These are phyloP conservation scores for Drepana arcuata DNA, from an alignment of 1,140 invertebrate species.

Conservation along the genomic window DNA sequence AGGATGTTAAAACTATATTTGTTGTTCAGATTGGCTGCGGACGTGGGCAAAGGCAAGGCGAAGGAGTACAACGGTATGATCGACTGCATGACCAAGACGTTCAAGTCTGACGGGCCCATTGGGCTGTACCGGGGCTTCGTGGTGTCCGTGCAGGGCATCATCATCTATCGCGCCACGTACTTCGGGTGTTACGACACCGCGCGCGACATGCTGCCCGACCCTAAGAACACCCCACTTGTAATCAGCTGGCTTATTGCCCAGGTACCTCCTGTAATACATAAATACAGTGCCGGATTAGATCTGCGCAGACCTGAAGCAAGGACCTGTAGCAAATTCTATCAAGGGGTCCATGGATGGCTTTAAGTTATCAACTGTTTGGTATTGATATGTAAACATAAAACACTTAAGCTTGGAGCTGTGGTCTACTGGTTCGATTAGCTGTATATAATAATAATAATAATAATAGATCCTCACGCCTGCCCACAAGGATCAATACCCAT, in stretches of 20 bases:
- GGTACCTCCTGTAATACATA: too few species aligned
- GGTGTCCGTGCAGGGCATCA: constrained; percentile 88
- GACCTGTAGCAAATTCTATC: too few species aligned
- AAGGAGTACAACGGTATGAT: constrained; percentile 89
- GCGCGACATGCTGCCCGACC: constrained; percentile 89
- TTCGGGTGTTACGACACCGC: constrained; percentile 95
- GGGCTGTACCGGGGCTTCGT: constrained; percentile 93
- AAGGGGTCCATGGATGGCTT: too few species aligned
- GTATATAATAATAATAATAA: too few species aligned
- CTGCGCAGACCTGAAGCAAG: too few species aligned
- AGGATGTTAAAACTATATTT: constrained; percentile 2
- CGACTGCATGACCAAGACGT: constrained; percentile 88
- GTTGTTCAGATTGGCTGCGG: constrained; percentile 80
- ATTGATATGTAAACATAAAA: too few species aligned
- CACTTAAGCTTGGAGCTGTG: too few species aligned
- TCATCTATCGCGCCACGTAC: constrained; percentile 91
- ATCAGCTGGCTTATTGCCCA: constrained; percentile 88
- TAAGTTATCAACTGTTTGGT: too few species aligned
- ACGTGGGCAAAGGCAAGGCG: constrained; percentile 84
- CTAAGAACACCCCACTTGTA: constrained; percentile 84
- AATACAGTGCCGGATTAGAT: too few species aligned
- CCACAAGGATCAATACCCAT: too few species aligned
- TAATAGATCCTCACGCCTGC: too few species aligned
- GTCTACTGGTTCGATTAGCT: too few species aligned
- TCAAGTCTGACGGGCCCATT: constrained; percentile 84